Percentiles rank a stretch among this genome's conserved stretches.
Evolutionary conservation across 2,113 vertebrate species (phyloP).

Genomic region (Eurypyga helias): DNA sequence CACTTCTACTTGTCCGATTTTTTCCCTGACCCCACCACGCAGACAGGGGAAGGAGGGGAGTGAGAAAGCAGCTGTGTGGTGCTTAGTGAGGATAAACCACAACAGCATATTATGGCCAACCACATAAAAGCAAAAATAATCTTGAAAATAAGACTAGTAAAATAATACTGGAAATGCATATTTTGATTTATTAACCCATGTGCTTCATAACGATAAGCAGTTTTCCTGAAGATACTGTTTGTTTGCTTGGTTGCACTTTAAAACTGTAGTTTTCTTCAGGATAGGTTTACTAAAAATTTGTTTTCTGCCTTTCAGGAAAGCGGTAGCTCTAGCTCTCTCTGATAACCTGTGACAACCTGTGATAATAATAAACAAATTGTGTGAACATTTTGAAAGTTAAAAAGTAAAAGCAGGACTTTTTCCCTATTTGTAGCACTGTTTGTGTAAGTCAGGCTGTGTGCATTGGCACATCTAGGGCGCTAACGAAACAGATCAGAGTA

Average conservation of each 20-base stretch:
- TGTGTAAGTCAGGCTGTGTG: neutral
- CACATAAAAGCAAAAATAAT: neutral
- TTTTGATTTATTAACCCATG: neutral
- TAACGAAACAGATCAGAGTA: neutral
- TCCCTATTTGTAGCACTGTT: neutral
- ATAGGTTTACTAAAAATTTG: neutral
- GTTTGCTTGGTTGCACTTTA: neutral
- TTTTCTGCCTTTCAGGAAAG: neutral
- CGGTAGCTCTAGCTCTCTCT: neutral
- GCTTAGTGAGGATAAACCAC: too few relatives aligned
- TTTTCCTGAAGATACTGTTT: neutral
- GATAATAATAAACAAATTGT: neutral
- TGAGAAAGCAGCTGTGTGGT: too few relatives aligned
- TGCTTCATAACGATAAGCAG: neutral
- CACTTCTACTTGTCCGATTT: too few relatives aligned
- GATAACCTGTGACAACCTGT: neutral
- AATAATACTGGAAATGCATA: neutral
- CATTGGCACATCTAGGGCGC: neutral
- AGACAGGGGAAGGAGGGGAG: too few relatives aligned
- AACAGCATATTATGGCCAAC: neutral
- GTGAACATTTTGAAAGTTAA: neutral
- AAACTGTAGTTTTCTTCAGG: neutral
- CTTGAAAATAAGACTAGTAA: neutral
- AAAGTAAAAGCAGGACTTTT: neutral
- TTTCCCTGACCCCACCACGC: too few relatives aligned